Evolutionary conservation across 2,888 invertebrate genomes (phyloP), one percentile per base, ranked within the genome.

Genomic region (Phaonia tiefii): DNA sequence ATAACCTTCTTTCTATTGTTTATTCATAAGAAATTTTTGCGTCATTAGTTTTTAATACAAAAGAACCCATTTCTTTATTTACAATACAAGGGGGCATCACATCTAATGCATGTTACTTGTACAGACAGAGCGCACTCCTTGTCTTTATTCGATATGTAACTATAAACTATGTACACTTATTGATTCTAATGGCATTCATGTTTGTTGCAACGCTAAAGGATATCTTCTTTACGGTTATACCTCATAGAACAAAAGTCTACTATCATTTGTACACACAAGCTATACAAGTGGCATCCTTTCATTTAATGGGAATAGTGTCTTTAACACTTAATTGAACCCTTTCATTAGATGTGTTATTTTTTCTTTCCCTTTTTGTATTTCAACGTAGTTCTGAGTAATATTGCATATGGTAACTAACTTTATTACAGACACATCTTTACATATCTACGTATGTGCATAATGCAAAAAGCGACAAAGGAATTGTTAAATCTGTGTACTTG

Each of bases 321-420:
- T 84, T 84, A 82, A 84, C 83, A 80, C 84, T 83, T 83, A 84
- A 84, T 84, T 84, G 84, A 84, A 83, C 79, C 78, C 82, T 84
- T 83, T 83, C 54, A 73, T 81, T 72, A 15, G 78, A 75, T 75
- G 54, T 78, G 56, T n/a, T 60, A 75, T 74, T 71, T 49, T 20
- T 49, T 66, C 15, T 54, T 25, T 80, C 46, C n/a, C n/a, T n/a
- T n/a, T 31, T 13, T 54, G 20, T 75, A 39, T 17, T 75, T 74
- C 71, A 25, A 20, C 44, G 63, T 72, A 81, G 60, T 78, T 69
- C 60, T 72, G 60, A 81, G 66, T 71, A 81, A 81, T 78, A 74
- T 75, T 72, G 75, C 26, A 60, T 56, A 72, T 49, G 17, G 17
- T 49, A 75, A 63, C 37, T 39, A 69, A 63, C 63, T 63, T 46